These are phyloP conservation scores for Neodiprion virginianus DNA, from an alignment of 1,140 invertebrate species.

Conservation along the genomic window DNA sequence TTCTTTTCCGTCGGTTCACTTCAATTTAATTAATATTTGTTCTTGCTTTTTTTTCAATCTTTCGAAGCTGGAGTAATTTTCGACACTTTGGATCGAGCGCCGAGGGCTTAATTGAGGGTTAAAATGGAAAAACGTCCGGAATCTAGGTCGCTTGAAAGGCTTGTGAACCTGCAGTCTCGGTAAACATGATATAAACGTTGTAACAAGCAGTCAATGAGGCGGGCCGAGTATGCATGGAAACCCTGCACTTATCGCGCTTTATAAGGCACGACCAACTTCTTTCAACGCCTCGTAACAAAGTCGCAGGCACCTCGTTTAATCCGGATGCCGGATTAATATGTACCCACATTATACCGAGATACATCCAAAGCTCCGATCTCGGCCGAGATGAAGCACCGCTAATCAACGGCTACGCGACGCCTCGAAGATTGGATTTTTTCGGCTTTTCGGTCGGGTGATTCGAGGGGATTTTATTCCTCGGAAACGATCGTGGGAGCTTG, in stretches of 20 bases:
- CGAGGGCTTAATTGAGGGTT: background rate
- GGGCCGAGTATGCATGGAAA: background rate
- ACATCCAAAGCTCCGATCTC: too few relatives aligned
- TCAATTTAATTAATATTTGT: too few relatives aligned
- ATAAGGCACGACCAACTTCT: background rate
- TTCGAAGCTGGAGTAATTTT: background rate
- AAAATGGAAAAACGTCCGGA: background rate
- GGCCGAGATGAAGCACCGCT: too few relatives aligned
- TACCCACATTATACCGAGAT: too few relatives aligned
- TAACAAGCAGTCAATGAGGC: background rate
- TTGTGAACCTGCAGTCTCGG: background rate
- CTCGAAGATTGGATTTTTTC: too few relatives aligned
- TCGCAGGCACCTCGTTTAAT: background rate
- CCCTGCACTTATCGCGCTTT: background rate
- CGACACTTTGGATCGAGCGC: background rate
- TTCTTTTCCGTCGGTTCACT: too few relatives aligned
- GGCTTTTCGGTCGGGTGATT: too few relatives aligned
- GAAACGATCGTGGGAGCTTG: too few relatives aligned
- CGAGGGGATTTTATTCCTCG: too few relatives aligned
- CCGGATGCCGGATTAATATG: too few relatives aligned
- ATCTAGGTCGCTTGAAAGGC: background rate
- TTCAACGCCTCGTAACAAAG: constrained; percentile 3
- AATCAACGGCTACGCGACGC: too few relatives aligned
- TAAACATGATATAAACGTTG: background rate
- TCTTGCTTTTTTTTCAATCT: background rate